phyloP scores from a whole-genome alignment of 2,888 invertebrate genomes.

The Phymatocera aterrima region DNA sequence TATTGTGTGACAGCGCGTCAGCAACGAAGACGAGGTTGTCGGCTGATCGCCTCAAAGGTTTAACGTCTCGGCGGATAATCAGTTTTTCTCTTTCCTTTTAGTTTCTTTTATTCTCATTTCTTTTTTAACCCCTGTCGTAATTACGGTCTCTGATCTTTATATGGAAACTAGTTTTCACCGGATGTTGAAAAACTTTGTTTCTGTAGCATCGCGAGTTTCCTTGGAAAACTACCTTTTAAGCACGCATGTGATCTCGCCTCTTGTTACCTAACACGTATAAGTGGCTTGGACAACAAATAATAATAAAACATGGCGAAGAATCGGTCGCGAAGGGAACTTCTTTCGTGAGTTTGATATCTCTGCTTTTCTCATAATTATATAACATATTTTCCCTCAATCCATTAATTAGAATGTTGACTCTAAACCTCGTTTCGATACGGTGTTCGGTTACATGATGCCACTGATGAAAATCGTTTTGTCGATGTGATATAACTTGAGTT shows the following conservation, averaged over 20 bases:
- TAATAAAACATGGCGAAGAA: no score
- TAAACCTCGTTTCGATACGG: neutral
- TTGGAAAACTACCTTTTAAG: conserved; percentile 34
- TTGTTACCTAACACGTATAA: conserved; percentile 13
- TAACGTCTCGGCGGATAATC: conserved; percentile 32
- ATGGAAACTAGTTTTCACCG: conserved; percentile 41
- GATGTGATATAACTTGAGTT: neutral
- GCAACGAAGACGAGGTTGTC: conserved; percentile 18
- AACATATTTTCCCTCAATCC: no score
- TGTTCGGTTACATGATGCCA: neutral
- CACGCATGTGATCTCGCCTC: neutral
- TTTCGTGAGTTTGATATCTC: no score
- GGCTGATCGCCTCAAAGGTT: conserved; percentile 24
- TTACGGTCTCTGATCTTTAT: conserved; percentile 12
- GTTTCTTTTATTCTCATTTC: neutral
- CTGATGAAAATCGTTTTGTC: conserved; percentile 22
- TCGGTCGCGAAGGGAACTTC: no score
- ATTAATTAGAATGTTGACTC: neutral
- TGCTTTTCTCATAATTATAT: no score
- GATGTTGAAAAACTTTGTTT: conserved; percentile 19
- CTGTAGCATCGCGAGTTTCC: conserved; percentile 25
- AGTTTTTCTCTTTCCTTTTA: neutral
- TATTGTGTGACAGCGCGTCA: neutral
- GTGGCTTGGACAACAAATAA: neutral
- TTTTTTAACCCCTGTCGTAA: conserved; percentile 1